Conservation (phyloP, 2,113 vertebrate species). For the Balaeniceps rex region DNA sequence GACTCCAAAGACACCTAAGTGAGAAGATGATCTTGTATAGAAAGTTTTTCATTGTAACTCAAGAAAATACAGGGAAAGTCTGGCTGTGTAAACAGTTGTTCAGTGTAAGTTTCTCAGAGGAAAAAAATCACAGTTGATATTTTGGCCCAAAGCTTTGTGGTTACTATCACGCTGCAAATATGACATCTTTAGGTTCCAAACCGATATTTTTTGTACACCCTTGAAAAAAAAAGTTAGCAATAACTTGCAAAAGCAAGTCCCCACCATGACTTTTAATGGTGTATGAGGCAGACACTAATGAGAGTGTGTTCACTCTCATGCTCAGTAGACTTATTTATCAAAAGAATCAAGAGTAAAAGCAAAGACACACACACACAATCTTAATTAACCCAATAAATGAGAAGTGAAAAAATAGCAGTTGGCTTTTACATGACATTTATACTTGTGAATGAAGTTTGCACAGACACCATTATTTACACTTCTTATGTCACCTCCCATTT, state of each 20-base stretch:
- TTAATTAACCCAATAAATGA: neutral
- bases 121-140: neutral
- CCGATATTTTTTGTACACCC: neutral
- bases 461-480: neutral
- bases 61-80: neutral
- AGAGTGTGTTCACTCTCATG: neutral
- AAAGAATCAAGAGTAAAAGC: neutral
- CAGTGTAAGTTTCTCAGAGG: neutral
- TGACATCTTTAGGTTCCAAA: neutral
- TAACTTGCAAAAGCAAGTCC: neutral
- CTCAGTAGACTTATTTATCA: neutral
- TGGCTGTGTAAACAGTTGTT: neutral
- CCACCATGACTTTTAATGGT: neutral
- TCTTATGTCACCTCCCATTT: neutral
- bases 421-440: neutral
- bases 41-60: neutral
- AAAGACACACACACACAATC: neutral
- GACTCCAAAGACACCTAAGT: neutral
- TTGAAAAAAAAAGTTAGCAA: neutral
- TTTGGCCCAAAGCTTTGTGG: neutral
- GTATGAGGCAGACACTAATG: neutral
- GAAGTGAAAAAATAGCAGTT: neutral
- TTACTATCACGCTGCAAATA: neutral
- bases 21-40: neutral
- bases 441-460: neutral